Evolutionary conservation across 2,113 vertebrate genomes (phyloP), one percentile per base, ranked within the genome.

Genomic region (Grammomys surdaster): DNA sequence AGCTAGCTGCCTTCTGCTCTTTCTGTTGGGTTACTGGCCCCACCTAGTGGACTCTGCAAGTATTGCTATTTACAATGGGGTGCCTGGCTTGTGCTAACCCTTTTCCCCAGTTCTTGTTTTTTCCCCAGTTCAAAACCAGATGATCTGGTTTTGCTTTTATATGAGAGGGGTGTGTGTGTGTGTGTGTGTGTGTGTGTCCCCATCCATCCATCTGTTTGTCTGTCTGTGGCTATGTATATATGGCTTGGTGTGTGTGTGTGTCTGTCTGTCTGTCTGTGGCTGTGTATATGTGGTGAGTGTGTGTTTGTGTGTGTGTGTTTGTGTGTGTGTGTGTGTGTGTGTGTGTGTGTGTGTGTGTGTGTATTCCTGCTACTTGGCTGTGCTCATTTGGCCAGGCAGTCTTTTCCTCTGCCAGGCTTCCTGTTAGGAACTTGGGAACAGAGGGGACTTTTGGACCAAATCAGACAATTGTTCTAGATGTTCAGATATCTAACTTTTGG

Each of bases 371-470:
- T 80, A 2, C 65, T 89, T 94, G 72, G 78, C 93, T 95, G 46
- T 92, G 56, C 48, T 96, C 33, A 48, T 88, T n/a, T 94, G 69
- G 48, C 85, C 22, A 92, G n/a, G 36, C 85, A 90, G 88, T 31
- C 88, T n/a, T 85, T 90, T 94, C 81, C 93, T 81, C 36, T 91
- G 19, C 89, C 84, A 94, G 90, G 86, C 69, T 97, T 98, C 97
- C 97, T 95, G 95, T 97, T 90, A 86, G 67, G 73, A 86, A n/a
- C n/a, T 93, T 96, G 75, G 63, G 92, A 95, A 95, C 94, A 93
- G 43, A 88, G 51, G 69, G 81, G 14, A 93, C n/a, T 96, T 97
- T 89, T 87, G 96, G 87, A 93, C 31, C 89, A 91, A 89, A 89
- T 93, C 75, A 81, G 93, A 90, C 60, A 7, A 96, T 97, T 96